phyloP scores from a whole-genome alignment of 2,888 invertebrate species.

The Agrotis clavis region DNA sequence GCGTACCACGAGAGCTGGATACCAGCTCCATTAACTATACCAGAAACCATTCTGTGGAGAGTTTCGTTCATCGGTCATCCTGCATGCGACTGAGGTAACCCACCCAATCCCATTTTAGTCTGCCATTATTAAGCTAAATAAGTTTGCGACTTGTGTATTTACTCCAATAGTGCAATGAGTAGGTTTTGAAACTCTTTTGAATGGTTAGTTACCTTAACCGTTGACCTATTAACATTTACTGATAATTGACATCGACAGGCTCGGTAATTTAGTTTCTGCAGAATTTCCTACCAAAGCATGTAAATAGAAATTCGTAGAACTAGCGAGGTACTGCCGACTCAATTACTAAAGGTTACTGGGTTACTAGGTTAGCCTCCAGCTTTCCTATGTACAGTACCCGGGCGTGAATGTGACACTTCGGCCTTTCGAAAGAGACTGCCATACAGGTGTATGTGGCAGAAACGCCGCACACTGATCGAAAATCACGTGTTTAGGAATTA shows the following conservation, averaged over 20 bases:
- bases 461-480: too few relatives aligned
- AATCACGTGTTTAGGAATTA: too few relatives aligned
- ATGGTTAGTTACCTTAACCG: neutral
- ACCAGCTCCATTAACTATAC: too few relatives aligned
- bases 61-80: too few relatives aligned
- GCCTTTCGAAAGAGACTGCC: neutral
- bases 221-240: neutral
- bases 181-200: neutral
- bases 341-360: conserved; percentile 40
- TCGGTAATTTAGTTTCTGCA: conserved; percentile 18
- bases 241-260: neutral
- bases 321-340: conserved; percentile 14
- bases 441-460: too few relatives aligned
- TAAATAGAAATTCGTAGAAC: conserved; percentile 41
- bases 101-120: too few relatives aligned
- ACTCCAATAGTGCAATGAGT: neutral
- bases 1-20: too few relatives aligned
- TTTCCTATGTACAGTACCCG: neutral
- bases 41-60: too few relatives aligned
- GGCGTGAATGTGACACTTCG: conserved; percentile 7
- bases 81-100: too few relatives aligned
- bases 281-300: conserved; percentile 18
- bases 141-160: neutral
- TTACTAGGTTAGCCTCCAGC: conserved; percentile 30
- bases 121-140: too few relatives aligned